Percentiles rank a stretch among this genome's conserved stretches.
Conservation (phyloP, 2,888 invertebrate species). For the Pterobdella sp. region DNA sequence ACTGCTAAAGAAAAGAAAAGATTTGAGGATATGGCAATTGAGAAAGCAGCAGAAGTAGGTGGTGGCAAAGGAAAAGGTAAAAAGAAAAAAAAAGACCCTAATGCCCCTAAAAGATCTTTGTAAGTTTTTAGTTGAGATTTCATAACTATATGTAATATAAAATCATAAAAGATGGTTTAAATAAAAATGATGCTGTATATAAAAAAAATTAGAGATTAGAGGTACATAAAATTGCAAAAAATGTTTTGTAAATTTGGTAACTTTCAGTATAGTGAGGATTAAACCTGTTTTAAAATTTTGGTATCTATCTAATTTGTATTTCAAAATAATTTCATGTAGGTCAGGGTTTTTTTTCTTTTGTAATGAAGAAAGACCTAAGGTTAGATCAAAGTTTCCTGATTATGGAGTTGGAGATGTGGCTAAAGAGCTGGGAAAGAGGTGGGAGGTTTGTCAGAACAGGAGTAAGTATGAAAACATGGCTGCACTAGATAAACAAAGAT, state of each 20-base stretch:
- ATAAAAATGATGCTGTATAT: no score
- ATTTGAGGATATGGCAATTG: conserved; percentile 97
- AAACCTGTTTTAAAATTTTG: no score
- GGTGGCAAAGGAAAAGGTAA: conserved; percentile 58
- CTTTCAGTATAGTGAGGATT: no score
- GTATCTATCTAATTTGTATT: no score
- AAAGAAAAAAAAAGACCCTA: conserved; percentile 92
- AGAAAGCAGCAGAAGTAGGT: conserved; percentile 75
- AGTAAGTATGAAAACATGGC: conserved; percentile 85
- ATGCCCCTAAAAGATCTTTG: conserved; percentile 96
- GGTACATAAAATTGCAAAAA: no score
- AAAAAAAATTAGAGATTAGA: no score
- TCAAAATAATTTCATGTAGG: conserved; percentile 55
- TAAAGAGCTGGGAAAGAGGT: conserved; percentile 86
- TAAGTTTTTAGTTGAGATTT: no score
- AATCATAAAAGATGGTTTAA: no score
- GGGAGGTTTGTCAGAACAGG: conserved; percentile 75
- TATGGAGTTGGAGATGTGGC: conserved; percentile 92
- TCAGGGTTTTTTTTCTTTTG: conserved; percentile 99
- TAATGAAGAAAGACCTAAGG: conserved; percentile 89
- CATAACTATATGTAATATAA: no score
- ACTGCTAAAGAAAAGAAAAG: conserved; percentile 93
- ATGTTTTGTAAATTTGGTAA: no score
- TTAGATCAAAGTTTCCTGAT: conserved; percentile 83
- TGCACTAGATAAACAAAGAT: conserved; percentile 87